A percentile compares a stretch with the other conserved stretches of the same genome.
Conservation (phyloP, 2,797 vertebrate genomes). For the Urocyon cinereoargenteus region DNA sequence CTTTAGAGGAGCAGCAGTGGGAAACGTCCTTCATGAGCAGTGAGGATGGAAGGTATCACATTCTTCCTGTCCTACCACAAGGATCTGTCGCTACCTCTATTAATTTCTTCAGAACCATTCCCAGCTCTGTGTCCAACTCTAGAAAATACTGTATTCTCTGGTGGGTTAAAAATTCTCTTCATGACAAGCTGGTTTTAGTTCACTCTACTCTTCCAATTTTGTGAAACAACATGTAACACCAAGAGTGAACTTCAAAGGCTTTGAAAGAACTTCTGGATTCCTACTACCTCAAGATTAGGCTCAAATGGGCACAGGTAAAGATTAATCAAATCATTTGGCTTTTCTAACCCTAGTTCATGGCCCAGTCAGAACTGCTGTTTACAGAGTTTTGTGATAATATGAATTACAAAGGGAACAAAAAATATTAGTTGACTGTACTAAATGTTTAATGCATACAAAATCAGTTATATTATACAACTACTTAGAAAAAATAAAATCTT, state of each 20-base stretch:
- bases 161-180: neutral
- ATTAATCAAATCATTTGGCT: neutral
- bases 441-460: slow-evolving; percentile 6
- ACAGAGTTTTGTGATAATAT: neutral
- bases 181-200: neutral
- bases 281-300: neutral
- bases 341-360: neutral
- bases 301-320: neutral
- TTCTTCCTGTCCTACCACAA: neutral
- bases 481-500: slow-evolving; percentile 10
- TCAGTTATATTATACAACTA: slow-evolving; percentile 15
- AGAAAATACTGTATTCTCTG: slow-evolving; percentile 17
- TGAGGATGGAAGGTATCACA: neutral
- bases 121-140: neutral
- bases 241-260: slow-evolving; percentile 41
- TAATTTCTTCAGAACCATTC: neutral
- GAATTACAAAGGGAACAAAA: neutral
- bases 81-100: neutral
- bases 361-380: neutral
- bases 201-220: neutral
- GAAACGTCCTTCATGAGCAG: neutral
- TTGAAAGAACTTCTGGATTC: slow-evolving; percentile 30
- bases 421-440: slow-evolving; percentile 18
- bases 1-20: neutral
- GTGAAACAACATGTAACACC: neutral